phyloP scores from a whole-genome alignment of 2,888 invertebrate genomes.

The Dioctria rufipes region DNA sequence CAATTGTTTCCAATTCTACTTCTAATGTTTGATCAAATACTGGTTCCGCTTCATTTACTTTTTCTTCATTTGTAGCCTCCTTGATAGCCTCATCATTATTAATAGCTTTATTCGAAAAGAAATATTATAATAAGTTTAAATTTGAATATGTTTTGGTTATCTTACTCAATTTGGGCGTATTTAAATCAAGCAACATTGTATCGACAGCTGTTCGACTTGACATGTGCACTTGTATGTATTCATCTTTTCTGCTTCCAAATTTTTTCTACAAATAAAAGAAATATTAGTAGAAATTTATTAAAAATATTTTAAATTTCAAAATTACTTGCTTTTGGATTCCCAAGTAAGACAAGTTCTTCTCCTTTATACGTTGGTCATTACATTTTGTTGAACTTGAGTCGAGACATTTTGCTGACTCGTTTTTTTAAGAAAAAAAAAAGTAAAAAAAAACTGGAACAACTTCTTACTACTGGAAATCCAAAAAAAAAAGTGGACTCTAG shows the following conservation, averaged over 20 bases:
- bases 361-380: neutral
- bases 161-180: neutral
- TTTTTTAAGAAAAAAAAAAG: neutral
- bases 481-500: constrained; percentile 32
- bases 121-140: neutral
- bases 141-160: too few relatives aligned
- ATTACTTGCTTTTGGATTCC: constrained; percentile 53
- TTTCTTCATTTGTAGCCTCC: too few relatives aligned
- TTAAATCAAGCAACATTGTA: neutral
- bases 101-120: neutral
- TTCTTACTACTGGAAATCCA: constrained; percentile 56
- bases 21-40: too few relatives aligned
- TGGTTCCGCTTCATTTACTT: too few relatives aligned
- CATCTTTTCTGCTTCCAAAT: neutral
- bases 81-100: neutral
- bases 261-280: neutral
- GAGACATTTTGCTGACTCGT: neutral
- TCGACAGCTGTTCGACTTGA: neutral
- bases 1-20: too few relatives aligned
- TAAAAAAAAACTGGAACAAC: constrained; percentile 2
- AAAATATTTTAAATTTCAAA: neutral
- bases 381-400: neutral
- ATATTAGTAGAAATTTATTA: neutral
- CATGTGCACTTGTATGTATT: neutral
- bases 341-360: constrained; percentile 53